phyloP scores from a whole-genome alignment of 2,888 invertebrate genomes.

The Calameuta idolon region DNA sequence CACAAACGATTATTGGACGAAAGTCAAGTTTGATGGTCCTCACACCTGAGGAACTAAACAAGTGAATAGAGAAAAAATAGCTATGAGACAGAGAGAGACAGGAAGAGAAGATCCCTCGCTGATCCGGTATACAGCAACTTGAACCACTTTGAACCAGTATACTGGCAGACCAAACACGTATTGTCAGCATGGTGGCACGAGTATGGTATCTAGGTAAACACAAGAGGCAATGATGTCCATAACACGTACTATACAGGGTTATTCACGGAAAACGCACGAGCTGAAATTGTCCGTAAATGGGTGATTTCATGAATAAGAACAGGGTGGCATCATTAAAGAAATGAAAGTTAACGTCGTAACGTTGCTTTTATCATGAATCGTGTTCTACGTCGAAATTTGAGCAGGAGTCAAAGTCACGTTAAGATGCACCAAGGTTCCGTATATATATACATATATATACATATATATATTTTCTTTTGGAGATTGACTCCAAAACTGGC shows the following conservation, averaged over 20 bases:
- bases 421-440: neutral
- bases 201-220: neutral
- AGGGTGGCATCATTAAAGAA: too few species aligned
- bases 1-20: neutral
- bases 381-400: neutral
- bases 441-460: neutral
- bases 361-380: too few species aligned
- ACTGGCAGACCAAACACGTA: neutral
- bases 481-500: neutral
- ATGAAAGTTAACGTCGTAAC: too few species aligned
- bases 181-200: neutral
- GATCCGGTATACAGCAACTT: neutral
- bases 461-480: neutral
- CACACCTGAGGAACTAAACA: neutral
- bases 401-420: neutral
- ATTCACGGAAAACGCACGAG: too few species aligned
- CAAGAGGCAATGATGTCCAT: neutral
- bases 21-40: neutral
- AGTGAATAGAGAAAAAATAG: neutral
- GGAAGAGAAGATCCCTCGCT: neutral
- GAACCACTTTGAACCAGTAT: neutral
- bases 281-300: too few species aligned
- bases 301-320: too few species aligned
- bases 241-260: neutral
- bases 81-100: neutral